Conservation (phyloP, 2,797 vertebrate genomes). For the Sebastes trivittatus region DNA sequence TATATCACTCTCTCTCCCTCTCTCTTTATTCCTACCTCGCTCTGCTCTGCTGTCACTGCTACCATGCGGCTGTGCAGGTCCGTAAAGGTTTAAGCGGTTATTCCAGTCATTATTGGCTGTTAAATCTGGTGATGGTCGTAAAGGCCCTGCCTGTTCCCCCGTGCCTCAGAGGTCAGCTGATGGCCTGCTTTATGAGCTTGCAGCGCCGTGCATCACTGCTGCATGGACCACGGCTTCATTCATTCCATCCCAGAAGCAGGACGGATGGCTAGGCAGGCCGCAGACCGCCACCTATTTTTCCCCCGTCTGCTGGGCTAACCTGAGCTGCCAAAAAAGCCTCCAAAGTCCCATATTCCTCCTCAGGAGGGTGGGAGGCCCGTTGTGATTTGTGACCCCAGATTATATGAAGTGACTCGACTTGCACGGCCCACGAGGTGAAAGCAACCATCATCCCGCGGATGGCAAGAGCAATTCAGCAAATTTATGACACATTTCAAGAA, state of each 20-base stretch:
- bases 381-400: conserved; percentile 96
- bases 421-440: conserved; percentile 86
- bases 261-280: conserved; percentile 82
- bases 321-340: conserved; percentile 78
- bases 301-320: conserved; percentile 79
- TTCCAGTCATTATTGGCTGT: conserved; percentile 87
- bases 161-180: conserved; percentile 89
- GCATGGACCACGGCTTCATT: conserved; percentile 73
- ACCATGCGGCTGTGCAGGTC: conserved; percentile 70
- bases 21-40: conserved; percentile 44
- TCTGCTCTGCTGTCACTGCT: conserved; percentile 63
- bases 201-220: conserved; percentile 87
- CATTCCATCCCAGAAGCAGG: conserved; percentile 53
- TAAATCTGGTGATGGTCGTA: conserved; percentile 90
- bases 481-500: conserved; percentile 94
- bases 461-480: conserved; percentile 90
- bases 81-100: conserved; percentile 86
- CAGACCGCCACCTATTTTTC: conserved; percentile 89
- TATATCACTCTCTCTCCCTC: conserved; percentile 54
- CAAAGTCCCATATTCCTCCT: conserved; percentile 88
- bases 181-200: conserved; percentile 91
- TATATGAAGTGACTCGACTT: conserved; percentile 91
- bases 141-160: conserved; percentile 84
- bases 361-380: conserved; percentile 72
- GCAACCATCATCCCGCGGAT: conserved; percentile 88